phyloP scores from a whole-genome alignment of 37 sponge, comb jelly and placozoan species.

The Agelas oroides region DNA sequence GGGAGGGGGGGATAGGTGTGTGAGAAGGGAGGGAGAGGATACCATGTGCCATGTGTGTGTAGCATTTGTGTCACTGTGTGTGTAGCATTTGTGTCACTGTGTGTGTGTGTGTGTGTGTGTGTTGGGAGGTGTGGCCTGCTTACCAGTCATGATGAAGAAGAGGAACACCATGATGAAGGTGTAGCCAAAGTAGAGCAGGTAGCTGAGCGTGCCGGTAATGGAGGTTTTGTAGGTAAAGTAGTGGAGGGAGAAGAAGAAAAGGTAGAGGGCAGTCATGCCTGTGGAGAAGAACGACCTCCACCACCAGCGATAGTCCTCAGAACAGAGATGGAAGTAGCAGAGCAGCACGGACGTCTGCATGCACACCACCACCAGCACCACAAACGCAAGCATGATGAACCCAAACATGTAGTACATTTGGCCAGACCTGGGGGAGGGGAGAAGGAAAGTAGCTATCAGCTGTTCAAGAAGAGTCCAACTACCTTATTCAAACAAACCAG shows the following conservation, averaged over 20 bases:
- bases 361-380: conserved; percentile 89
- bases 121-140: no score
- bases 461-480: no score
- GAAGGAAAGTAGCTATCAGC: conserved; percentile 1
- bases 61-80: neutral
- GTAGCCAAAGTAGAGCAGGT: conserved; percentile 97
- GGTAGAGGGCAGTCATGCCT: conserved; percentile 82
- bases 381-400: conserved; percentile 93
- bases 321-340: conserved; percentile 99
- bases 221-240: conserved; percentile 86
- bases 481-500: no score
- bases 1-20: no score
- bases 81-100: no score
- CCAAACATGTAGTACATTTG: conserved; percentile 99
- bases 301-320: conserved; percentile 99
- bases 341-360: conserved; percentile 93
- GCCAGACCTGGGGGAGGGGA: conserved; percentile 81
- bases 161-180: conserved; percentile 87
- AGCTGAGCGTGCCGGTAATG: conserved; percentile 81
- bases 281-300: conserved; percentile 98
- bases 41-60: neutral
- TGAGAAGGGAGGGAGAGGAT: neutral
- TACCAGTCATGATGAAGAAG: conserved; percentile 93
- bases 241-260: conserved; percentile 91
- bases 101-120: no score